Conservation (phyloP, 2,113 vertebrate species). For the Benitochromis conjunctus region DNA sequence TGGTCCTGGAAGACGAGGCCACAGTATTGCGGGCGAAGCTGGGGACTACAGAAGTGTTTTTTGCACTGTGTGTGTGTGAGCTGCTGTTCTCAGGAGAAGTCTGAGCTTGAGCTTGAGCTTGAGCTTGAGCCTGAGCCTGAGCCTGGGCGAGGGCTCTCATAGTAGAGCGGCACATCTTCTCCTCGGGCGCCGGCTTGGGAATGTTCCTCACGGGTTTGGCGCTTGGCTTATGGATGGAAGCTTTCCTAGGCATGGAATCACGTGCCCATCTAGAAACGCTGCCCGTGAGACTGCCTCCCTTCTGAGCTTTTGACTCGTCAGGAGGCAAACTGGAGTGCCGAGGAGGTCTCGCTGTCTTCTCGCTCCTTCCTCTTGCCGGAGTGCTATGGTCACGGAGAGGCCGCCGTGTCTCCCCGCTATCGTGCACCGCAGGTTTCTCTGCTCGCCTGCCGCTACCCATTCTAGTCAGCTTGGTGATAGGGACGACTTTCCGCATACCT, state of each 20-base stretch:
- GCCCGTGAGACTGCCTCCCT: constrained; percentile 48
- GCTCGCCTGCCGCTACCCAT: constrained; percentile 63
- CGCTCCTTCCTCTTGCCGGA: constrained; percentile 70
- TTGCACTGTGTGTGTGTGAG: constrained; percentile 48
- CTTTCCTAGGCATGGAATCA: constrained; percentile 64
- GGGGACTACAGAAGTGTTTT: constrained; percentile 66
- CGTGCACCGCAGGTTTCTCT: constrained; percentile 63
- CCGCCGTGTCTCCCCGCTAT: constrained; percentile 58
- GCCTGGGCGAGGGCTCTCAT: constrained; percentile 72
- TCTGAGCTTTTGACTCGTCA: constrained; percentile 76
- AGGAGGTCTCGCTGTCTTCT: constrained; percentile 68
- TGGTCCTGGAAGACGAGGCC: constrained; percentile 83
- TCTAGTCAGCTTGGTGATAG: constrained; percentile 79
- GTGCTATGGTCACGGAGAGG: constrained; percentile 78
- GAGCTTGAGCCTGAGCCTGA: constrained; percentile 56
- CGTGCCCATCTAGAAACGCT: constrained; percentile 67
- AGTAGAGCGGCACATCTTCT: constrained; percentile 83
- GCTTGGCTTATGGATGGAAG: constrained; percentile 78
- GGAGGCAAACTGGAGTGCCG: constrained; percentile 79
- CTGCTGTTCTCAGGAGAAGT: constrained; percentile 62
- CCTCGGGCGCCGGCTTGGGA: constrained; percentile 78
- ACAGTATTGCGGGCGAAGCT: constrained; percentile 90
- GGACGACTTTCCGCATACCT: constrained; percentile 88
- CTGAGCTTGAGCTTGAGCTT: constrained; percentile 22
- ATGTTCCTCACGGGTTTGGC: constrained; percentile 83